phyloP scores from a whole-genome alignment of 2,888 invertebrate species.

The Mycalesis mineus region DNA sequence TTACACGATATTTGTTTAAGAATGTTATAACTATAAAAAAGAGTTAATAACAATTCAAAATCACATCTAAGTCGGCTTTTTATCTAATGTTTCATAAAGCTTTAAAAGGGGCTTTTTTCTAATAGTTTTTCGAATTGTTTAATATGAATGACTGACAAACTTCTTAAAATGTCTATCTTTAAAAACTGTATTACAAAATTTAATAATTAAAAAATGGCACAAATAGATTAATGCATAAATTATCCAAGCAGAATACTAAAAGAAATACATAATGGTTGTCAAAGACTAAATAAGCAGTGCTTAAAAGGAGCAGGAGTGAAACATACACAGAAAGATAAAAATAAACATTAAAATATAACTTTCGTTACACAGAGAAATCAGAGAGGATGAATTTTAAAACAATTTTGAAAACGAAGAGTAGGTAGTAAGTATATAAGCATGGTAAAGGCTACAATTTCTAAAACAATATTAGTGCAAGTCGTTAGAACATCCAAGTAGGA shows the following conservation, averaged over 20 bases:
- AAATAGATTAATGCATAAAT: not conserved
- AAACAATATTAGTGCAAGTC: not conserved
- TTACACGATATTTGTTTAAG: too few relatives aligned
- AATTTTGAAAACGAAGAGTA: not conserved
- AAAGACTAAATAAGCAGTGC: slow-evolving; percentile 15
- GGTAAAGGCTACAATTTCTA: not conserved
- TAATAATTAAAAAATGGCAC: not conserved
- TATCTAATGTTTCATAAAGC: too few relatives aligned
- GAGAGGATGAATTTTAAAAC: not conserved
- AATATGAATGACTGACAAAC: too few relatives aligned
- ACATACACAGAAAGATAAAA: not conserved
- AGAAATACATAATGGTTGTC: slow-evolving; percentile 10
- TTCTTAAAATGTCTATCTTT: too few relatives aligned
- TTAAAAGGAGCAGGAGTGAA: slow-evolving; percentile 2
- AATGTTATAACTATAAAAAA: too few relatives aligned
- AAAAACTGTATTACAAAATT: too few relatives aligned
- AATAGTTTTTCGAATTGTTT: too few relatives aligned
- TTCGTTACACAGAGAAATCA: not conserved
- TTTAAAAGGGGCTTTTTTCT: too few relatives aligned
- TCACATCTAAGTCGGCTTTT: too few relatives aligned
- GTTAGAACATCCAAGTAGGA: slow-evolving; percentile 24
- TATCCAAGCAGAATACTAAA: not conserved
- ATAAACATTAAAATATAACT: not conserved
- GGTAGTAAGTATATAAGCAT: not conserved
- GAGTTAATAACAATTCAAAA: too few relatives aligned